Conservation (phyloP, 2,113 vertebrate genomes). For the Narcine bancroftii region DNA sequence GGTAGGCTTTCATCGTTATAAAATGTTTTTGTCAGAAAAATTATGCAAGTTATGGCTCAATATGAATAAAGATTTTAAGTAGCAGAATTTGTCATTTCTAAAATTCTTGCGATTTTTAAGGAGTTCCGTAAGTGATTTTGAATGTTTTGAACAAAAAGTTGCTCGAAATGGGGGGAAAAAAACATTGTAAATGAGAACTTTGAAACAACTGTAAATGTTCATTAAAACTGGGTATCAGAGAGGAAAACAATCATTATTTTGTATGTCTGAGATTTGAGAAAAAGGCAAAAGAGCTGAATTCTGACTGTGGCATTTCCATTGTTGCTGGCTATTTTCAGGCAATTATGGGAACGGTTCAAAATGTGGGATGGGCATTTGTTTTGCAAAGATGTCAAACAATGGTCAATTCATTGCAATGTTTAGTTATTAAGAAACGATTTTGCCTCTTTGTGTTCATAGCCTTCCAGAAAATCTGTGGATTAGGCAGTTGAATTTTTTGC, state of each 20-base stretch:
- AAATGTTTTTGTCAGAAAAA: neutral
- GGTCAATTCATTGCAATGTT: neutral
- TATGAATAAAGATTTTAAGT: neutral
- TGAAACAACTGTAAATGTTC: neutral
- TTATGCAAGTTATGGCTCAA: neutral
- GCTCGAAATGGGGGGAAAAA: neutral
- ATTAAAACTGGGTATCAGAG: neutral
- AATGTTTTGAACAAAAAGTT: neutral
- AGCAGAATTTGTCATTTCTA: neutral
- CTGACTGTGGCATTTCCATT: neutral
- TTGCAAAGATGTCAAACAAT: neutral
- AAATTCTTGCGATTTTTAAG: neutral
- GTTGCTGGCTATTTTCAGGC: neutral
- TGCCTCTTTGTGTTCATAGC: neutral
- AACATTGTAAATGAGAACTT: neutral
- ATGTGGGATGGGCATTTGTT: conserved; percentile 7
- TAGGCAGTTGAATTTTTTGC: neutral
- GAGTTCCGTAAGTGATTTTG: neutral
- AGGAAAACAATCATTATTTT: neutral
- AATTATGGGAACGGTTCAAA: neutral
- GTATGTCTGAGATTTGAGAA: neutral
- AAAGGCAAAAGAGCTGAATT: neutral
- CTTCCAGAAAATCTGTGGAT: neutral
- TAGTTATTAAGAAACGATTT: neutral
- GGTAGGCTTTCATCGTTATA: no score